These are phyloP conservation scores for Diplodus sargus DNA, from an alignment of 2,797 vertebrate genomes.

Conservation along the genomic window DNA sequence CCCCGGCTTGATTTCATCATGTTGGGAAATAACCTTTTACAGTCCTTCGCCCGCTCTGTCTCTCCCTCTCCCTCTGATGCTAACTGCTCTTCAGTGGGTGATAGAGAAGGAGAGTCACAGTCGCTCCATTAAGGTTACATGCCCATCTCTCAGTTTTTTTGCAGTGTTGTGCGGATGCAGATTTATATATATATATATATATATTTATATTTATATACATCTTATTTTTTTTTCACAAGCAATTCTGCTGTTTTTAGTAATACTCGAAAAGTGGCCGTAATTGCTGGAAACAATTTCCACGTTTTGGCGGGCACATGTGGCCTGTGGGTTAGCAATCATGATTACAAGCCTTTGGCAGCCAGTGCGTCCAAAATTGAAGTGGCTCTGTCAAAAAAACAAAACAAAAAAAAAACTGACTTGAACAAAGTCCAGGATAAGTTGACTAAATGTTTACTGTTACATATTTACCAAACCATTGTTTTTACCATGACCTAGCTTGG, in stretches of 20 bases:
- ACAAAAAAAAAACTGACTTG: neutral
- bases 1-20: constrained; percentile 73
- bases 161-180: constrained; percentile 29
- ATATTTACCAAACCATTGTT: constrained; percentile 20
- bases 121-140: constrained; percentile 58
- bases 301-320: constrained; percentile 26
- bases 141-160: constrained; percentile 37
- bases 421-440: constrained; percentile 22
- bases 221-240: constrained; percentile 13
- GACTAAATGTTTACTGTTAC: constrained; percentile 38
- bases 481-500: constrained; percentile 14
- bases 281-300: constrained; percentile 55
- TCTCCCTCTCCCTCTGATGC: constrained; percentile 55
- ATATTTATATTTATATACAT: too few species aligned
- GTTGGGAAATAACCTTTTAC: constrained; percentile 73
- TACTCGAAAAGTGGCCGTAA: constrained; percentile 59
- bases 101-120: constrained; percentile 51
- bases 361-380: constrained; percentile 49
- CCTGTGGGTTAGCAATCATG: constrained; percentile 49
- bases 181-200: neutral
- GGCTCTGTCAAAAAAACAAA: constrained; percentile 24
- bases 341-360: constrained; percentile 53
- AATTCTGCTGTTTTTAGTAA: constrained; percentile 57
- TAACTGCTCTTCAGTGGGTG: constrained; percentile 67
- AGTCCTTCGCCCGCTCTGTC: constrained; percentile 41